Conservation (phyloP, 1,140 invertebrate genomes). For the Reticulitermes speratus region DNA sequence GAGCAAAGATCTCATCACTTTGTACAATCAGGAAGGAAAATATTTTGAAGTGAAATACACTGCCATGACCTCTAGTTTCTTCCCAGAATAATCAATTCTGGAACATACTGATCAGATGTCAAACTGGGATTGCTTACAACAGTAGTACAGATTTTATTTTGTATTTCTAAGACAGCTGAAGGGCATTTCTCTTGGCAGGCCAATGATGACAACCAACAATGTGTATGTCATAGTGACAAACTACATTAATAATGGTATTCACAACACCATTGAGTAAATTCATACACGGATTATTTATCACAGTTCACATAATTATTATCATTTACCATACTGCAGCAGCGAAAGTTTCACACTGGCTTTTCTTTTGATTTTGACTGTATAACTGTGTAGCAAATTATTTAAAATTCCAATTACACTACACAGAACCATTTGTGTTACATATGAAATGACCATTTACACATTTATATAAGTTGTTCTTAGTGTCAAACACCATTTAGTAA, state of each 20-base stretch:
- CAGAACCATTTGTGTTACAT: not conserved
- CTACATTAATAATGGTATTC: not conserved
- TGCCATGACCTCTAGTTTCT: too few species aligned
- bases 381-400: not conserved
- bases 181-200: not conserved
- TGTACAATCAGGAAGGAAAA: too few species aligned
- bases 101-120: too few species aligned
- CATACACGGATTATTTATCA: not conserved
- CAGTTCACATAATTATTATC: not conserved
- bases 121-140: not conserved
- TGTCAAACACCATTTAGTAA: not conserved
- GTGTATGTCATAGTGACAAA: not conserved
- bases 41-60: too few species aligned
- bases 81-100: too few species aligned
- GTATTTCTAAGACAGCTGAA: not conserved
- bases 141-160: too few species aligned
- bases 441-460: not conserved
- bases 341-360: not conserved
- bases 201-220: not conserved
- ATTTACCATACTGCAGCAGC: not conserved
- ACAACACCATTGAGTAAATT: not conserved
- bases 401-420: not conserved
- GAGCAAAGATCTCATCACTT: too few species aligned
- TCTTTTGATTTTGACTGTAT: not conserved
- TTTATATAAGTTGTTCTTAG: not conserved